phyloP scores from a whole-genome alignment of 1,140 invertebrate species.

The Drosophila repleta region DNA sequence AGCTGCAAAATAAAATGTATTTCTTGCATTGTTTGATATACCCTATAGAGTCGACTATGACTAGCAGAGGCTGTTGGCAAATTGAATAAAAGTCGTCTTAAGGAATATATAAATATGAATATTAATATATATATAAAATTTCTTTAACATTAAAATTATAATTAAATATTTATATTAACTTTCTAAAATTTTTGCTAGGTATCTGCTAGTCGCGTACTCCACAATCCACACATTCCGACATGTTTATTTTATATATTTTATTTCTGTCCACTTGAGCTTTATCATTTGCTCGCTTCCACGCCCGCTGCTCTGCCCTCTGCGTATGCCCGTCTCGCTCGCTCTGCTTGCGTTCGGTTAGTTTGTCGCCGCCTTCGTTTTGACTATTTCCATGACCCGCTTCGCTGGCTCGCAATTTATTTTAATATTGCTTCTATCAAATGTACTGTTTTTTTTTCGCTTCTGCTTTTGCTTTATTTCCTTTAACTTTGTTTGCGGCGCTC shows the following conservation, averaged over 20 bases:
- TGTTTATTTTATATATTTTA: slow-evolving; percentile 54
- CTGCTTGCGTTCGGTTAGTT: slow-evolving; percentile 8
- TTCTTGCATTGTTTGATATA: slow-evolving; percentile 57
- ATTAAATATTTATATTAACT: no score
- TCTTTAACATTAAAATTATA: no score
- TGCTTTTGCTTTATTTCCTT: slow-evolving; percentile 26
- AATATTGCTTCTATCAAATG: slow-evolving; percentile 43
- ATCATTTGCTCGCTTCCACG: slow-evolving; percentile 3
- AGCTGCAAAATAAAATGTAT: slow-evolving; percentile 75
- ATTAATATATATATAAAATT: no score
- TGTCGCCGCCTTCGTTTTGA: slow-evolving; percentile 35
- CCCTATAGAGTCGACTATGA: not conserved
- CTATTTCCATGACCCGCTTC: slow-evolving; percentile 19
- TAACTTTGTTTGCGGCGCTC: slow-evolving; percentile 21
- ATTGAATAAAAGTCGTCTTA: not conserved
- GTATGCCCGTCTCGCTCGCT: slow-evolving; percentile 4
- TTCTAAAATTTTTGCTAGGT: not conserved
- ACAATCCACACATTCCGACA: not conserved
- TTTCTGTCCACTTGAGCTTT: slow-evolving; percentile 39
- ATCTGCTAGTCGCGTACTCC: not conserved
- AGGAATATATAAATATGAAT: no score
- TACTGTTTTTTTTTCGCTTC: slow-evolving; percentile 12
- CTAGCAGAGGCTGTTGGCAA: not conserved
- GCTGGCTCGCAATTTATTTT: slow-evolving; percentile 38
- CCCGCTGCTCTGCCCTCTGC: not conserved